These are phyloP conservation scores for Crenuchus spilurus DNA, from an alignment of 2,797 vertebrate species.

Conservation along the genomic window DNA sequence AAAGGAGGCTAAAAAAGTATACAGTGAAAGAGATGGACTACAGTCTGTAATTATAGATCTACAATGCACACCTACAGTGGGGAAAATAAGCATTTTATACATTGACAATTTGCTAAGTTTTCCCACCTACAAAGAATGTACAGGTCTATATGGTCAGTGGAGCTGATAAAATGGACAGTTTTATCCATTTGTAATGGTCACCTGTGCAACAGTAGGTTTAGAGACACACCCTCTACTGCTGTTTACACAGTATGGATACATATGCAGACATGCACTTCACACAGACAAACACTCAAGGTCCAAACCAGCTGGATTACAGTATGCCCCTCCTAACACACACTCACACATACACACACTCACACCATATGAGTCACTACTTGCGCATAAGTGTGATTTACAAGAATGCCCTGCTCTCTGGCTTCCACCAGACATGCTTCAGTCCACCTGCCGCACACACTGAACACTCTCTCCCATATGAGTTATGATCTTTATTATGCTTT, in stretches of 20 bases:
- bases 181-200: too few species aligned
- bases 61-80: too few species aligned
- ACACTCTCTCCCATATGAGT: background rate
- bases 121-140: too few species aligned
- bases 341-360: background rate
- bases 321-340: background rate
- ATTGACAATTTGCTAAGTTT: too few species aligned
- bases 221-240: conserved; percentile 14
- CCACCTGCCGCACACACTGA: background rate
- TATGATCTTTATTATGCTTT: background rate
- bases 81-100: too few species aligned
- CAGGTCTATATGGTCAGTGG: too few species aligned
- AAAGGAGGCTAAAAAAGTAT: too few species aligned
- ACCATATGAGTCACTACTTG: background rate
- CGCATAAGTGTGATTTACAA: conserved; percentile 1
- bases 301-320: background rate
- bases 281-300: background rate
- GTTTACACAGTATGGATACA: conserved; percentile 23
- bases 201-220: conserved; percentile 12
- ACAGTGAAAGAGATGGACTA: too few species aligned
- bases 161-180: too few species aligned
- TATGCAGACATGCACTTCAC: conserved; percentile 9
- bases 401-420: background rate
- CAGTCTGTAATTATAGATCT: too few species aligned
- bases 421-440: background rate